Percentiles rank a stretch among this genome's conserved stretches.
Conservation (phyloP, 2,797 vertebrate genomes). For the Crocidura indochinensis region DNA sequence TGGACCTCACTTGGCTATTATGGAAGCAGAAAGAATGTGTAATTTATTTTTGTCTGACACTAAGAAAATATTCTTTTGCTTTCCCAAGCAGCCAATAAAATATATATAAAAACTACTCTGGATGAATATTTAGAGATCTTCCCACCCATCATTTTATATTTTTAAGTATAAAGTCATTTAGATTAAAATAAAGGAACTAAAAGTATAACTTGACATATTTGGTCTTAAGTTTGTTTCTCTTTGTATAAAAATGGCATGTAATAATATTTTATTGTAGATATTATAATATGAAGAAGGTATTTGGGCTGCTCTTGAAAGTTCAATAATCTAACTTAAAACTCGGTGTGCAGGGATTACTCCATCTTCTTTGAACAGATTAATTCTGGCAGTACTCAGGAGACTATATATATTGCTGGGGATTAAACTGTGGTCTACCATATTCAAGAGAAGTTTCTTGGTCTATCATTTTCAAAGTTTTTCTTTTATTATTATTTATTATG, state of each 20-base stretch:
- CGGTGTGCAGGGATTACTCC: too few relatives aligned
- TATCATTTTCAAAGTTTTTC: neutral
- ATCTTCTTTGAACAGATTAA: too few relatives aligned
- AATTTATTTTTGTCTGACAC: conserved; percentile 59
- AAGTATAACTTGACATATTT: conserved; percentile 33
- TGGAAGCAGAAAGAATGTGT: neutral
- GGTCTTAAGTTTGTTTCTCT: neutral
- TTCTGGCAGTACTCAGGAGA: too few relatives aligned
- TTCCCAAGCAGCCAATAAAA: conserved; percentile 45
- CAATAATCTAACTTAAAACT: too few relatives aligned
- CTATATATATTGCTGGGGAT: too few relatives aligned
- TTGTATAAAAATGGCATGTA: neutral
- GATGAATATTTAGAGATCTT: conserved; percentile 65
- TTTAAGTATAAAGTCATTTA: conserved; percentile 17
- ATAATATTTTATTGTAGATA: too few relatives aligned
- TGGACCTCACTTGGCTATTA: conserved; percentile 38
- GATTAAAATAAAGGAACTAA: neutral
- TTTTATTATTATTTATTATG: neutral
- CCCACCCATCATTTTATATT: conserved; percentile 44
- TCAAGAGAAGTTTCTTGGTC: too few relatives aligned
- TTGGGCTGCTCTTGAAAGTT: too few relatives aligned
- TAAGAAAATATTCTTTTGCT: conserved; percentile 53
- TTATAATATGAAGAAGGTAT: too few relatives aligned
- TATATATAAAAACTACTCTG: conserved; percentile 28
- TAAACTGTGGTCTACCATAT: too few relatives aligned